These are phyloP conservation scores for Sebastes fasciatus DNA, from an alignment of 2,113 vertebrate genomes.

Conservation along the genomic window DNA sequence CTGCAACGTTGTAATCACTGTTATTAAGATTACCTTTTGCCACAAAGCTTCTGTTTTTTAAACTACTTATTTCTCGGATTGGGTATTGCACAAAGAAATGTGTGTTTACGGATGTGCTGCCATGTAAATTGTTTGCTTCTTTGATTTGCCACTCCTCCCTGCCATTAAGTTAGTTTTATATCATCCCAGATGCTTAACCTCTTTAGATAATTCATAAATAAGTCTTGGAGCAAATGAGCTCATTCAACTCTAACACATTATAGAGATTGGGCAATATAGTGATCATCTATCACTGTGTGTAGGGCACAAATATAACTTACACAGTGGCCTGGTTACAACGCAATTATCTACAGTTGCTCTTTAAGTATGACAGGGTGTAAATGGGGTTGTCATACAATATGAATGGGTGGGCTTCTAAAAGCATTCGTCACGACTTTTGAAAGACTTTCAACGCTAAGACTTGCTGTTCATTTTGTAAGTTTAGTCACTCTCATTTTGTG, in stretches of 20 bases:
- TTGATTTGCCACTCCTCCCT: conserved; percentile 66
- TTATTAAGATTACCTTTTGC: conserved; percentile 13
- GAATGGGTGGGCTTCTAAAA: conserved; percentile 44
- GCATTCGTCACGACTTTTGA: conserved; percentile 44
- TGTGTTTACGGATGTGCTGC: conserved; percentile 65
- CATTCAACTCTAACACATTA: conserved; percentile 64
- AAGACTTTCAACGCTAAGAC: conserved; percentile 17
- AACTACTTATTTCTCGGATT: background rate
- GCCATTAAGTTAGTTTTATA: conserved; percentile 63
- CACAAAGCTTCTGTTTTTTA: conserved; percentile 13
- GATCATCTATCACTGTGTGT: conserved; percentile 69
- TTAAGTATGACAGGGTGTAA: conserved; percentile 68
- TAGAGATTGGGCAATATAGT: conserved; percentile 55
- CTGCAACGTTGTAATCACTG: conserved; percentile 15
- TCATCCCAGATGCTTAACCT: conserved; percentile 67
- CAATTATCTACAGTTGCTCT: conserved; percentile 71
- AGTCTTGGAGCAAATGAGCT: conserved; percentile 66
- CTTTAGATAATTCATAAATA: conserved; percentile 55
- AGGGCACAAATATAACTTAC: conserved; percentile 63
- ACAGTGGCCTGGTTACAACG: conserved; percentile 60
- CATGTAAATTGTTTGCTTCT: conserved; percentile 74
- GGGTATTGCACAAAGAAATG: conserved; percentile 34
- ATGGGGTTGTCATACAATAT: conserved; percentile 57
- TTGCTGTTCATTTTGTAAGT: conserved; percentile 18
- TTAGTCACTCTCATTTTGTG: conserved; percentile 10